Conservation (phyloP, 2,113 vertebrate species). For the Saccopteryx bilineata region DNA sequence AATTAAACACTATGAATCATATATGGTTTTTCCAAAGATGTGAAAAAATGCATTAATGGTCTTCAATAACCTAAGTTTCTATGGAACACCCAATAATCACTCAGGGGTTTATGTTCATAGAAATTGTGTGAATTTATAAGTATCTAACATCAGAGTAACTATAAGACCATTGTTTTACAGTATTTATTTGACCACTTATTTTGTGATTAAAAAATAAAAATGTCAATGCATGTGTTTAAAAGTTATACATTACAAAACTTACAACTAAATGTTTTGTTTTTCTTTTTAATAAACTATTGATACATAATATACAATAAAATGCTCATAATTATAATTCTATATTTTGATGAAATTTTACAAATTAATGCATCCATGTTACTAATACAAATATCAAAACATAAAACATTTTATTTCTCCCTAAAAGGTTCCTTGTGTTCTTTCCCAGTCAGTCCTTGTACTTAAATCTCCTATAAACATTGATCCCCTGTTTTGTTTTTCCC, state of each 20-base stretch:
- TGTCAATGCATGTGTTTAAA: not conserved
- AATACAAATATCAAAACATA: not conserved
- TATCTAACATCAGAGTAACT: not conserved
- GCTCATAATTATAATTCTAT: not conserved
- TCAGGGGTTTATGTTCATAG: not conserved
- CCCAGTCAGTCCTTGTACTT: not conserved
- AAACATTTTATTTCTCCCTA: not conserved
- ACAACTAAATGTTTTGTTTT: not conserved
- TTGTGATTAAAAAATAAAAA: constrained; percentile 2
- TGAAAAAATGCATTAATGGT: not conserved
- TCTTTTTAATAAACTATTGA: not conserved
- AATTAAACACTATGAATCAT: not conserved
- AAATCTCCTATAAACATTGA: not conserved
- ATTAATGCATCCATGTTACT: not conserved
- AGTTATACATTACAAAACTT: not conserved
- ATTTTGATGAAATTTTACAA: constrained; percentile 35
- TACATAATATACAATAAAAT: not conserved
- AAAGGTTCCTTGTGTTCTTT: not conserved
- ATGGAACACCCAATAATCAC: not conserved
- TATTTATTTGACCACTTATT: not conserved
- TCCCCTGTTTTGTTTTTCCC: not conserved
- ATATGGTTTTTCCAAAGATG: not conserved
- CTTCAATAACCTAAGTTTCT: not conserved
- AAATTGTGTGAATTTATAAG: constrained; percentile 12
- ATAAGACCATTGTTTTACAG: not conserved